These are phyloP conservation scores for Diplolepis rosae DNA, from an alignment of 2,888 invertebrate genomes.

Conservation along the genomic window DNA sequence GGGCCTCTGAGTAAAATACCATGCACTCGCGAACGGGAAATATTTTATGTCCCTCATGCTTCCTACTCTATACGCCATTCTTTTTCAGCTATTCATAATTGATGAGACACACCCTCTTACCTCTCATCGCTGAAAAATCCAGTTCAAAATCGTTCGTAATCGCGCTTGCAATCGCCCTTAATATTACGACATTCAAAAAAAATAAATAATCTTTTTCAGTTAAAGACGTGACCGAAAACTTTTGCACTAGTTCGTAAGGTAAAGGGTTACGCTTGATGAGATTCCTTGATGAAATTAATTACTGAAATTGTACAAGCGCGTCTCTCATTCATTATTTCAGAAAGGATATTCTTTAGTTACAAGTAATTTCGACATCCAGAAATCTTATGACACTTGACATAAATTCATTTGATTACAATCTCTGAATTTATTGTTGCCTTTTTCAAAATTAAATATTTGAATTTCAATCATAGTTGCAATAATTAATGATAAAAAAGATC, in stretches of 20 bases:
- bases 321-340: not conserved
- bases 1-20: constrained; percentile 42
- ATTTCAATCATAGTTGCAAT: too few species aligned
- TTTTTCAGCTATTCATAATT: constrained; percentile 60
- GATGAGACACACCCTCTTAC: constrained; percentile 49
- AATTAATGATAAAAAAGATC: too few species aligned
- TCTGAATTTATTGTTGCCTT: too few species aligned
- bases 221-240: constrained; percentile 32
- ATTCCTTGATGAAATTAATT: not conserved
- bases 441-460: too few species aligned
- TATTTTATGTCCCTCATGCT: constrained; percentile 57
- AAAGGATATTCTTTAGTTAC: too few species aligned
- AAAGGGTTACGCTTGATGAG: not conserved
- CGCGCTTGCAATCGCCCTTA: constrained; percentile 25
- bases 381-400: not conserved
- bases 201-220: constrained; percentile 52
- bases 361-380: not conserved
- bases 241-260: not conserved
- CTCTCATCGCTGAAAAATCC: not conserved
- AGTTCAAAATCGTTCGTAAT: constrained; percentile 27
- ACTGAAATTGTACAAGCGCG: not conserved
- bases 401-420: not conserved
- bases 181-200: constrained; percentile 41
- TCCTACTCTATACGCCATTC: constrained; percentile 51
- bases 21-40: constrained; percentile 57